A percentile compares a stretch with the other conserved stretches of the same genome.
Evolutionary conservation across 2,113 vertebrate genomes (phyloP).

Genomic region (Mionectes macconnelli): DNA sequence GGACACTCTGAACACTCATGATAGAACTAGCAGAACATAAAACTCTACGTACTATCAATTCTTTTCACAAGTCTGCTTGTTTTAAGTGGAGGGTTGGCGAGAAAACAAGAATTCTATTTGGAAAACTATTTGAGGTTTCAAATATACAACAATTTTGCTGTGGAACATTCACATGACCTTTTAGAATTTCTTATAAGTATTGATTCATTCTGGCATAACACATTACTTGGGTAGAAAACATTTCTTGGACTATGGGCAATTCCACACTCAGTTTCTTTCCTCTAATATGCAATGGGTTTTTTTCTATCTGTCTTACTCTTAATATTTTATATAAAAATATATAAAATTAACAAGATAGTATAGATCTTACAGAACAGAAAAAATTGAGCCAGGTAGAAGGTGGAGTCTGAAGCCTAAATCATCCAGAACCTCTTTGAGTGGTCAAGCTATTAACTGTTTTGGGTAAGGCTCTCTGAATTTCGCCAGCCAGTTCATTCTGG

Average conservation of each 20-base stretch:
- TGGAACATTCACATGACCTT: not conserved
- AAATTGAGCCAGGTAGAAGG: not conserved
- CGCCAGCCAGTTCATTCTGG: not conserved
- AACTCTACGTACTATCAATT: not conserved
- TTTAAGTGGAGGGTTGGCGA: not conserved
- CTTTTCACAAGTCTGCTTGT: not conserved
- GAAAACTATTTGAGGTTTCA: constrained; percentile 34
- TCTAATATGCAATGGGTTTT: not conserved
- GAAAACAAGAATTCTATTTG: constrained; percentile 33
- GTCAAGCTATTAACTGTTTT: not conserved
- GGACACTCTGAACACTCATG: not conserved
- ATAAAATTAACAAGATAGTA: not conserved
- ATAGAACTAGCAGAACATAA: not conserved
- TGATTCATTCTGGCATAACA: not conserved
- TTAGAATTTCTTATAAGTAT: not conserved
- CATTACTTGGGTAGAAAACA: not conserved
- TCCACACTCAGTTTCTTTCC: not conserved
- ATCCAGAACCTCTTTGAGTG: not conserved
- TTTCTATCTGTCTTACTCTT: not conserved
- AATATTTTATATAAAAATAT: not conserved
- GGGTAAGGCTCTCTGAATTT: not conserved
- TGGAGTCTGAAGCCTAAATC: not conserved
- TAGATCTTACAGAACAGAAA: not conserved
- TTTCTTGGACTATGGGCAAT: not conserved
- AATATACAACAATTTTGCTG: not conserved